Conservation (phyloP, 2,113 vertebrate genomes). For the Sebastes schlegelii region DNA sequence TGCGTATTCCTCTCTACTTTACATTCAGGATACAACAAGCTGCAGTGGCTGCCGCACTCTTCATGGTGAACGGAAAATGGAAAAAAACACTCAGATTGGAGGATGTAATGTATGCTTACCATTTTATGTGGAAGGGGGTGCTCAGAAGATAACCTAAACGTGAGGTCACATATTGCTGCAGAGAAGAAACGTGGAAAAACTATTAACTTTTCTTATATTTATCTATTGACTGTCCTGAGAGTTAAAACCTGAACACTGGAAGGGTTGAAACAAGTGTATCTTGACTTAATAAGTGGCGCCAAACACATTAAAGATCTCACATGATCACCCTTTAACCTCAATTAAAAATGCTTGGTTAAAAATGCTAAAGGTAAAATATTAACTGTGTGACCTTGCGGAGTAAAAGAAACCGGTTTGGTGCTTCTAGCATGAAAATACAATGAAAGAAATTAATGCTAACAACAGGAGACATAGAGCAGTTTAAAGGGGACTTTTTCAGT, state of each 20-base stretch:
- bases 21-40: slow-evolving; percentile 55
- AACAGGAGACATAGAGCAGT: neutral
- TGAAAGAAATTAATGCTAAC: neutral
- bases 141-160: neutral
- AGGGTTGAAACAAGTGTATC: neutral
- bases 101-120: neutral
- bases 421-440: neutral
- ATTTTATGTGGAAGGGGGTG: neutral
- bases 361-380: too few relatives aligned
- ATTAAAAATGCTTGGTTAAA: neutral
- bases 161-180: neutral
- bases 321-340: neutral
- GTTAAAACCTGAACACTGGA: neutral
- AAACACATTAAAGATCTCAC: neutral
- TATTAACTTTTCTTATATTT: neutral
- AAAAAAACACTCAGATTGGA: neutral
- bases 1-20: slow-evolving; percentile 34
- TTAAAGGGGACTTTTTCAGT: too few relatives aligned
- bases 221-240: neutral
- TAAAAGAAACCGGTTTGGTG: neutral
- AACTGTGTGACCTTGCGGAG: slow-evolving; percentile 8
- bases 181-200: neutral
- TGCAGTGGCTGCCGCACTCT: slow-evolving; percentile 45
- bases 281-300: neutral
- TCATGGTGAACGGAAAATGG: neutral